A percentile compares a stretch with the other conserved stretches of the same genome.
These are phyloP conservation scores for Pelodiscus sinensis DNA, from an alignment of 2,113 vertebrate species.

Conservation along the genomic window DNA sequence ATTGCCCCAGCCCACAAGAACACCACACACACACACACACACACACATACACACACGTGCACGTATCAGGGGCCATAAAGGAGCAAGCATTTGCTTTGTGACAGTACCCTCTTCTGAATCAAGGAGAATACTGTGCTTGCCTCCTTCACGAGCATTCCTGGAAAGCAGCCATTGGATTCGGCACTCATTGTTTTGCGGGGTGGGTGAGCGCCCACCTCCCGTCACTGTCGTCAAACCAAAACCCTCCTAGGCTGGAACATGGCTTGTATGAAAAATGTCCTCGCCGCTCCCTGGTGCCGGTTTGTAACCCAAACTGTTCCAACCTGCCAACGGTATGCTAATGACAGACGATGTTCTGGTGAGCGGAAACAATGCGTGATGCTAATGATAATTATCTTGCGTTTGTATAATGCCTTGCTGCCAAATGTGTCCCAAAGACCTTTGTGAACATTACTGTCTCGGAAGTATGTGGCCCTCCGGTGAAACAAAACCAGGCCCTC, in stretches of 20 bases:
- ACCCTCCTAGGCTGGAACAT: constrained; percentile 19
- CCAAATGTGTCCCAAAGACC: background rate
- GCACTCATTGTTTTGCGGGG: constrained; percentile 7
- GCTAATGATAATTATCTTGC: constrained; percentile 45
- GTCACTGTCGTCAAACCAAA: constrained; percentile 22
- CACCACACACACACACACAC: background rate
- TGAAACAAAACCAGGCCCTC: background rate
- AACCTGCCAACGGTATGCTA: constrained; percentile 48
- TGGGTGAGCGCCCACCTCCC: background rate
- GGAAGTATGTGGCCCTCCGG: background rate
- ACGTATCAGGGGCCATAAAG: background rate
- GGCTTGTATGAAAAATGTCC: constrained; percentile 56
- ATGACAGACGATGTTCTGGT: constrained; percentile 21
- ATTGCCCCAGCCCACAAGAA: background rate
- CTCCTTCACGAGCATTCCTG: background rate
- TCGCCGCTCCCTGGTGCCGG: constrained; percentile 41
- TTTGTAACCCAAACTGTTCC: constrained; percentile 49
- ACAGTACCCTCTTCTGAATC: background rate
- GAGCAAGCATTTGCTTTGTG: background rate
- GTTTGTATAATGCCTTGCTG: constrained; percentile 24
- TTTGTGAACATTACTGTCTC: background rate
- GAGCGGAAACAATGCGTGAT: constrained; percentile 38
- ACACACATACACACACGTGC: background rate
- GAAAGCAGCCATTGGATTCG: background rate
- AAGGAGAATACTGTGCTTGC: background rate